Percentiles rank a stretch among this genome's conserved stretches.
Evolutionary conservation across 2,797 vertebrate genomes (phyloP).

Genomic region (Remorina albescens): DNA sequence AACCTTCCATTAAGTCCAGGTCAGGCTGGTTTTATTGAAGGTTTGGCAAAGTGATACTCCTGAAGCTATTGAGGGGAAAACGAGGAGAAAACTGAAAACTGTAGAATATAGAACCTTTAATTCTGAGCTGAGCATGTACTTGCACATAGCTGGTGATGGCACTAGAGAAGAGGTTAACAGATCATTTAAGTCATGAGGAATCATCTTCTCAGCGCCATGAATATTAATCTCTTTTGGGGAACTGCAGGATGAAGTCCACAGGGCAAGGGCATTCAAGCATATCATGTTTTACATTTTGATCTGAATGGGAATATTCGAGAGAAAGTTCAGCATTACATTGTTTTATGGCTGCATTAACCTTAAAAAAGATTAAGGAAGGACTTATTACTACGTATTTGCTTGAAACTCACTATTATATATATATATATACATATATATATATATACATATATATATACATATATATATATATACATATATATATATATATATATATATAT

Average conservation of each 20-base stretch:
- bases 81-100: neutral
- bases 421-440: too few relatives aligned
- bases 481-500: too few relatives aligned
- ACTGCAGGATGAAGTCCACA: neutral
- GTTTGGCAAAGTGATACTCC: constrained; percentile 45
- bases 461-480: too few relatives aligned
- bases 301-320: neutral
- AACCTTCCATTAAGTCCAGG: constrained; percentile 27
- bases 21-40: constrained; percentile 52
- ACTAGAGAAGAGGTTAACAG: neutral
- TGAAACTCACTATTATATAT: too few relatives aligned
- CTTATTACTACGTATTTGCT: too few relatives aligned
- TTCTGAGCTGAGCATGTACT: neutral
- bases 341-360: too few relatives aligned
- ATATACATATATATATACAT: too few relatives aligned
- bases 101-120: too few relatives aligned
- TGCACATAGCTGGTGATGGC: neutral
- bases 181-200: neutral
- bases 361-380: too few relatives aligned
- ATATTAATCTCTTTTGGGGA: neutral
- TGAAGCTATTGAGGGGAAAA: constrained; percentile 13
- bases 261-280: too few relatives aligned
- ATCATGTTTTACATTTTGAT: neutral
- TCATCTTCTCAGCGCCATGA: neutral
- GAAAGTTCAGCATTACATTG: too few relatives aligned